Conservation (phyloP, 2,888 invertebrate genomes). For the Hoplodrina ambigua region DNA sequence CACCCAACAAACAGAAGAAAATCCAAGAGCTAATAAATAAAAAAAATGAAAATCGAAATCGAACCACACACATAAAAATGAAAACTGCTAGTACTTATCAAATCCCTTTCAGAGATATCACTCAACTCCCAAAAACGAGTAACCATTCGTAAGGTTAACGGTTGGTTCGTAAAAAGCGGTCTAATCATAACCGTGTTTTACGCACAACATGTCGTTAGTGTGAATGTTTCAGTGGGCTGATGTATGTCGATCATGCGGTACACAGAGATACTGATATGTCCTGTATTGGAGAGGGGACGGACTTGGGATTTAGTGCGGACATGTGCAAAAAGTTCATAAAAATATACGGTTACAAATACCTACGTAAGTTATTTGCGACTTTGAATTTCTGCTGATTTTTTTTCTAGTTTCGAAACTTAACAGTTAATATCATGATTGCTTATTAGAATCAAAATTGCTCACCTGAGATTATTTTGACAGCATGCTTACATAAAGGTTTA, state of each 20-base stretch:
- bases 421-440: background rate
- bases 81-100: constrained; percentile 23
- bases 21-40: background rate
- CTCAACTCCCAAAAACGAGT: constrained; percentile 6
- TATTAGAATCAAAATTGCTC: background rate
- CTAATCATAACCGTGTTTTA: constrained; percentile 80
- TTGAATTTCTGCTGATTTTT: too few species aligned
- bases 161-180: constrained; percentile 56
- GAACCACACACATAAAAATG: constrained; percentile 15
- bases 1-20: too few species aligned
- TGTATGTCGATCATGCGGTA: constrained; percentile 63
- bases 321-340: background rate
- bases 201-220: constrained; percentile 69
- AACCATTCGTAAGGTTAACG: constrained; percentile 36
- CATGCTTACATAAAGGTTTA: background rate
- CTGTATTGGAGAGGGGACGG: constrained; percentile 66
- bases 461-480: background rate
- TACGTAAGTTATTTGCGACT: too few species aligned
- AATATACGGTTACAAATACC: too few species aligned
- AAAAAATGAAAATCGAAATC: constrained; percentile 4
- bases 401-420: background rate
- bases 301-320: constrained; percentile 47
- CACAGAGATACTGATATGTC: constrained; percentile 76
- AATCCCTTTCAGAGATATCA: constrained; percentile 21
- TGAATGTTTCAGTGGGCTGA: constrained; percentile 76